Evolutionary conservation across 1,140 invertebrate species (phyloP).

Genomic region (Zaprionus camerounensis): DNA sequence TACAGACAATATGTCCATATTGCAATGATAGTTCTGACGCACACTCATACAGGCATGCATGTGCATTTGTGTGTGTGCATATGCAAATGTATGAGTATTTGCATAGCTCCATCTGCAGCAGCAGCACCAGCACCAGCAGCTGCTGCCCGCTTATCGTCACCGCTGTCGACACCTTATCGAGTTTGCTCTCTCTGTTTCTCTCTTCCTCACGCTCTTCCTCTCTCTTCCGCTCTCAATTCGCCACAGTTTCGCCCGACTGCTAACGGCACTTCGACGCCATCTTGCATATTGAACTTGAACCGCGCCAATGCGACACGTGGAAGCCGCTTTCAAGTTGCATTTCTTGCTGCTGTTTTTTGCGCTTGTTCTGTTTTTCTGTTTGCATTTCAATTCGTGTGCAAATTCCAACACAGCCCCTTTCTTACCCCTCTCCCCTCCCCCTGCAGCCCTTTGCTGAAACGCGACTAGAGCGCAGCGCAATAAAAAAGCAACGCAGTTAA

Average conservation of each 20-base stretch:
- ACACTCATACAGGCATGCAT: no score
- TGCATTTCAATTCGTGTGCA: constrained; percentile 40
- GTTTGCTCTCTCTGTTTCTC: background rate
- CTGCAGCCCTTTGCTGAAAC: background rate
- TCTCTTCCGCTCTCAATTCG: background rate
- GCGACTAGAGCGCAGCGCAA: constrained; percentile 10
- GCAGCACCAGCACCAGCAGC: constrained; percentile 5
- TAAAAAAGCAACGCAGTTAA: constrained; percentile 22
- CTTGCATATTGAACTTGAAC: constrained; percentile 52
- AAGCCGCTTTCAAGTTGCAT: constrained; percentile 22
- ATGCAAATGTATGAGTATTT: background rate
- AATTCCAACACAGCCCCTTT: constrained; percentile 10
- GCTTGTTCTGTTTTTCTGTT: constrained; percentile 34
- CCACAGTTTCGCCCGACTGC: background rate
- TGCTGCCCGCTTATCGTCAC: constrained; percentile 6
- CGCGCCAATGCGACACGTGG: constrained; percentile 37
- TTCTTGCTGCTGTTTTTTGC: constrained; percentile 27
- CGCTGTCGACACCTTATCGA: background rate
- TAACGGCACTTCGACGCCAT: constrained; percentile 27
- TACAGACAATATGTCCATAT: background rate
- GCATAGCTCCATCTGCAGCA: constrained; percentile 6
- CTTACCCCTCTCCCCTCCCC: background rate
- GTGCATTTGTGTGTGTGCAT: background rate
- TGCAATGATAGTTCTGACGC: background rate
- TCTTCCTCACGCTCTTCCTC: background rate